A percentile compares a stretch with the other conserved stretches of the same genome.
Evolutionary conservation across 2,113 vertebrate species (phyloP).

Genomic region (Crotalus viridis): DNA sequence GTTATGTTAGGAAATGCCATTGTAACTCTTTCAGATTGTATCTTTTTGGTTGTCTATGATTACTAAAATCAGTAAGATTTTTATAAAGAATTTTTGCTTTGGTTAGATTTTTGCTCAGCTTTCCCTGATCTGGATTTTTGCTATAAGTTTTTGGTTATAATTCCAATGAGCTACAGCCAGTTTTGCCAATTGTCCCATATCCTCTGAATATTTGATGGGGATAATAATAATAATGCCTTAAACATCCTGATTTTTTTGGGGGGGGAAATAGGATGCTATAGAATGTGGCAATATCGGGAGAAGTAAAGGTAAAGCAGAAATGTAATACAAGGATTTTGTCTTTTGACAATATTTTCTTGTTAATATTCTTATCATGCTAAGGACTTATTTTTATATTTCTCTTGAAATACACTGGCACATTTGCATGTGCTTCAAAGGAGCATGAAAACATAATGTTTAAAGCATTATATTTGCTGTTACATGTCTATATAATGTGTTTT

Average conservation of each 20-base stretch:
- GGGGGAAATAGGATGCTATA: neutral
- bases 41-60: neutral
- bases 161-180: neutral
- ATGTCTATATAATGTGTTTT: neutral
- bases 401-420: neutral
- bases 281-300: neutral
- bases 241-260: neutral
- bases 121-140: neutral
- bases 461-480: neutral
- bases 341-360: neutral
- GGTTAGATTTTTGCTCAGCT: neutral
- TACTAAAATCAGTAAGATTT: neutral
- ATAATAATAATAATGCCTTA: neutral
- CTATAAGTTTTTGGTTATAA: neutral
- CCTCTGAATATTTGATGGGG: neutral
- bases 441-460: slow-evolving; percentile 4
- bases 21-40: neutral
- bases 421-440: neutral
- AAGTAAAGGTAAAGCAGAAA: slow-evolving; percentile 8
- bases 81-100: neutral
- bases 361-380: neutral
- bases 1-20: neutral
- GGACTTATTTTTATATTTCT: neutral
- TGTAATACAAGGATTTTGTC: neutral
- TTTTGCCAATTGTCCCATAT: neutral